Evolutionary conservation across 2,113 vertebrate genomes (phyloP).

Genomic region (Plotosus lineatus): DNA sequence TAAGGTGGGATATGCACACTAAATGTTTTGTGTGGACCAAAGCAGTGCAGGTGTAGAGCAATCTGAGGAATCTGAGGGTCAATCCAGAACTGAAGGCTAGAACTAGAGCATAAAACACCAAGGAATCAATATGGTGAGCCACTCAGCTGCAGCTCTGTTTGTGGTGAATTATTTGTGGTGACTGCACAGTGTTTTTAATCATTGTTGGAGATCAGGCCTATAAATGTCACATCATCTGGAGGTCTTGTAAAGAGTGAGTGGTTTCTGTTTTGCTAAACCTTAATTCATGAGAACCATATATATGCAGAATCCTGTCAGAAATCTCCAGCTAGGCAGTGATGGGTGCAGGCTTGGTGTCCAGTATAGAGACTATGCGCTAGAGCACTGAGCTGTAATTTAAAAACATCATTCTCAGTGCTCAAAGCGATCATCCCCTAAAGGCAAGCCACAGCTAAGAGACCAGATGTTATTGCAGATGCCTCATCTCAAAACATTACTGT

Average conservation of each 20-base stretch:
- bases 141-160: not conserved
- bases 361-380: not conserved
- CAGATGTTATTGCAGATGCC: not conserved
- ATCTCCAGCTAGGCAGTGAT: not conserved
- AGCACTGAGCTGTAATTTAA: not conserved
- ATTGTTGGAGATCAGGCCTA: not conserved
- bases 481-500: too few relatives aligned
- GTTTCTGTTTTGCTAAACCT: not conserved
- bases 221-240: not conserved
- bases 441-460: not conserved
- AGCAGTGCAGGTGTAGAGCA: not conserved
- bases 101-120: too few relatives aligned
- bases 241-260: too few relatives aligned
- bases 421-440: not conserved
- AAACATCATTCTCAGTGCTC: not conserved
- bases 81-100: not conserved
- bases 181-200: not conserved
- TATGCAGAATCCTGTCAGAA: not conserved
- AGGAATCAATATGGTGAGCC: not conserved
- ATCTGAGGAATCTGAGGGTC: not conserved
- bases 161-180: not conserved
- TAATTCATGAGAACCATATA: not conserved
- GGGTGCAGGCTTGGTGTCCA: not conserved
- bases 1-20: not conserved
- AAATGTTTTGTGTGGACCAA: not conserved